These are phyloP conservation scores for Drosophila busckii DNA, from an alignment of 1,140 invertebrate genomes.

Conservation along the genomic window DNA sequence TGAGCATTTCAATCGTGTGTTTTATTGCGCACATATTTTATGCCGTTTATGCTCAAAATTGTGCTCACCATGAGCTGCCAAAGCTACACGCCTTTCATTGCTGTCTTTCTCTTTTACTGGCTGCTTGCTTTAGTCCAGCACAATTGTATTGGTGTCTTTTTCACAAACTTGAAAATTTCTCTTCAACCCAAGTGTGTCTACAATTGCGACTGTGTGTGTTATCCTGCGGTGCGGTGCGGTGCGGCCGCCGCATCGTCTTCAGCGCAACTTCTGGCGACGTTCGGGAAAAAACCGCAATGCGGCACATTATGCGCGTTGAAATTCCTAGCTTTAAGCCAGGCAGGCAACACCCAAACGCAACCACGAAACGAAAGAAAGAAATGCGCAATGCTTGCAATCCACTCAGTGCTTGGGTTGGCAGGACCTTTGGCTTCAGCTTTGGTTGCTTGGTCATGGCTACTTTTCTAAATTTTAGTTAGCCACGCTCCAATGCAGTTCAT, in stretches of 20 bases:
- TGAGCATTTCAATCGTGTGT: constrained; percentile 75
- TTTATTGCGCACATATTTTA: constrained; percentile 77
- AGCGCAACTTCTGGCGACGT: constrained; percentile 49
- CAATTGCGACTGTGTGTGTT: constrained; percentile 21
- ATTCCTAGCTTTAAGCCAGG: constrained; percentile 51
- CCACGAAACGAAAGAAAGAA: constrained; percentile 60
- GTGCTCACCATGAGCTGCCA: constrained; percentile 48
- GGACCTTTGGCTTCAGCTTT: constrained; percentile 15
- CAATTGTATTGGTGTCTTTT: constrained; percentile 3
- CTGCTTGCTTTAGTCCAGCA: too few species aligned
- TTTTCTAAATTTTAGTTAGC: constrained; percentile 20
- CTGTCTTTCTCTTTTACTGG: neutral
- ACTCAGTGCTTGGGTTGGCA: neutral
- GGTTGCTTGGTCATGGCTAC: constrained; percentile 25
- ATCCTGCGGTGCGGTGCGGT: constrained; percentile 53
- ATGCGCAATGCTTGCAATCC: constrained; percentile 58
- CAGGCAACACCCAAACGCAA: constrained; percentile 16
- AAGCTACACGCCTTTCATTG: constrained; percentile 1
- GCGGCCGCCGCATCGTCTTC: constrained; percentile 28
- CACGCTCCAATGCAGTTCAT: constrained; percentile 36
- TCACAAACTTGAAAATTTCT: constrained; percentile 38
- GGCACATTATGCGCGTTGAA: constrained; percentile 72
- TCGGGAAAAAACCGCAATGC: constrained; percentile 72
- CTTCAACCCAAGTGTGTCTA: constrained; percentile 24
- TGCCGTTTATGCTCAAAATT: constrained; percentile 76